Evolutionary conservation across 2,888 invertebrate species (phyloP).

Genomic region (Drosophila parthenogenetica): DNA sequence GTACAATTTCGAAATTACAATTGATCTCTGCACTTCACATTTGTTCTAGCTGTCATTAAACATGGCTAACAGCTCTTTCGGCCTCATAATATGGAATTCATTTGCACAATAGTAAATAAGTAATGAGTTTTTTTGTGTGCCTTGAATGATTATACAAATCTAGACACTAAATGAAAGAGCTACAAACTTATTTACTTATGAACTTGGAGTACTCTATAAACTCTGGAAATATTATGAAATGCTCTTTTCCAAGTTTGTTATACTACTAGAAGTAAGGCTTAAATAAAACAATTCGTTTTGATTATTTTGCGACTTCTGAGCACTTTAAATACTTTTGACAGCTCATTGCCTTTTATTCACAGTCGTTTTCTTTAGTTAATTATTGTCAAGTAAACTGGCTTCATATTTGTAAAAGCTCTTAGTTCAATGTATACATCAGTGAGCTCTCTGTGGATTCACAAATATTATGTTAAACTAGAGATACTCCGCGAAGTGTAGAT

Average conservation of each 20-base stretch:
- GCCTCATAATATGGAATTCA: slow-evolving; percentile 16
- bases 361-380: background rate
- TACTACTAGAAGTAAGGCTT: background rate
- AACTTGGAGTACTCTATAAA: background rate
- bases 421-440: slow-evolving; percentile 4
- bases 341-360: background rate
- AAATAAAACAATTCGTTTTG: background rate
- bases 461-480: slow-evolving; percentile 12
- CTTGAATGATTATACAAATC: slow-evolving; percentile 28
- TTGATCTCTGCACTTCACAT: slow-evolving; percentile 30
- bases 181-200: background rate
- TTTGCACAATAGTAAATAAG: slow-evolving; percentile 9
- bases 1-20: slow-evolving; percentile 28
- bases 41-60: slow-evolving; percentile 25
- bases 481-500: slow-evolving; percentile 4
- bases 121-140: background rate
- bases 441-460: slow-evolving; percentile 2
- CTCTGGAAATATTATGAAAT: background rate
- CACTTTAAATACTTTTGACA: background rate
- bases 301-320: too few species aligned
- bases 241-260: background rate
- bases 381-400: background rate
- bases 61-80: slow-evolving; percentile 4
- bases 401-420: slow-evolving; percentile 12
- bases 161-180: slow-evolving; percentile 3